Conservation (phyloP, 2,888 invertebrate genomes). For the Xylophagus ater region DNA sequence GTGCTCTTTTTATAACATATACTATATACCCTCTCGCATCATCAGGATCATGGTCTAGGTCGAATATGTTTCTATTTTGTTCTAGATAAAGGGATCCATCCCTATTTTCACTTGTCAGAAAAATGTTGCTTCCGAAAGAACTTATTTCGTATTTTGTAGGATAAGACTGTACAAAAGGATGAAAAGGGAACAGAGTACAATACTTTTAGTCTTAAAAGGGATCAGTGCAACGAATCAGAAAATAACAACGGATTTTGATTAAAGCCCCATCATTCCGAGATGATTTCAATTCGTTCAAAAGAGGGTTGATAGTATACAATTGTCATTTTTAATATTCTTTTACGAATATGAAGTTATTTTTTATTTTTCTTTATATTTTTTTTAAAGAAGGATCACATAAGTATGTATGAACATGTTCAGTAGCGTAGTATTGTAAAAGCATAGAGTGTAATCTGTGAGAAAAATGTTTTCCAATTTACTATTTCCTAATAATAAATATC, state of each 20-base stretch:
- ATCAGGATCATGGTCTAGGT: too few species aligned
- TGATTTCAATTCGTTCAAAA: neutral
- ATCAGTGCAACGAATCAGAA: constrained; percentile 49
- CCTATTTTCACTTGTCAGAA: constrained; percentile 10
- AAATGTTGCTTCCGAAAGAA: neutral
- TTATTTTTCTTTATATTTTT: too few species aligned
- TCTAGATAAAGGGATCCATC: constrained; percentile 16
- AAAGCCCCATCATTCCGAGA: constrained; percentile 32
- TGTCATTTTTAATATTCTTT: neutral
- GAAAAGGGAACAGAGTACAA: neutral
- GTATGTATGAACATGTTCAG: too few species aligned
- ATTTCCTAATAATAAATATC: too few species aligned
- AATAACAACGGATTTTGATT: constrained; percentile 46
- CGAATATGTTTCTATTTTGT: constrained; percentile 20
- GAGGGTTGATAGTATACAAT: too few species aligned
- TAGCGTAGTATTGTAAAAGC: too few species aligned
- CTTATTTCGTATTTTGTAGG: neutral
- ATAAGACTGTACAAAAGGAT: constrained; percentile 6
- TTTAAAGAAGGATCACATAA: too few species aligned
- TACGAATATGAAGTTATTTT: too few species aligned
- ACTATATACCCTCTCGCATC: too few species aligned
- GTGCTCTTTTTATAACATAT: too few species aligned
- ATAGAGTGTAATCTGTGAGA: too few species aligned
- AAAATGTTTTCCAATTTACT: too few species aligned
- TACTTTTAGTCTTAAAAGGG: constrained; percentile 25